Base-by-base conservation (phyloP, 2,113 vertebrate genomes). In the Trogon surrucura region DNA sequence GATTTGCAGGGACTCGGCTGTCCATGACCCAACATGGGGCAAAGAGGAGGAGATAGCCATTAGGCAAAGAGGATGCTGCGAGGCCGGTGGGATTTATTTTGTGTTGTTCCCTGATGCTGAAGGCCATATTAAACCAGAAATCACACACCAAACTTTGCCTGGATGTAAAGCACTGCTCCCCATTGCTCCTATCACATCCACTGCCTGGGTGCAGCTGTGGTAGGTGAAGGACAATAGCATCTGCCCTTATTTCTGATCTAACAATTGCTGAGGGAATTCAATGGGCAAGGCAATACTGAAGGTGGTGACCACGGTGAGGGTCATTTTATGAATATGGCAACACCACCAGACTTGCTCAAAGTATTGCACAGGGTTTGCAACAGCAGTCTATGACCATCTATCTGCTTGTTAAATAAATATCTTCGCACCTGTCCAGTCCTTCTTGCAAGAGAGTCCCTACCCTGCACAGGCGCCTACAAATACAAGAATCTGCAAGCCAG, bases 141-240 rank as follows among this genome's bases (percentile, higher is more conserved):
- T 30, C 51, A 8, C 53, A 15, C 61, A 7, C 51, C 23, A n/a
- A 41, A 32, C 10, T 36, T 6, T 5, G 1, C 58, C 21, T 56
- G 64, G 41, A 27, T 6, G 2, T 58, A 34, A 70, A 84, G 47
- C 56, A 36, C 20, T 58, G 50, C 20, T 19, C 18, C 25, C 14
- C 32, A 1, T 22, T 38, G 48, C 12, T 80, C 15, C n/a, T 3
- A 12, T 20, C 11, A 6, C 15, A 71, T 13, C n/a, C 3, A 1
- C 26, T 69, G 62, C 29, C 67, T 0, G 0, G 18, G 9, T 58
- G 20, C 71, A 41, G 56, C 5, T 38, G 57, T 10, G 3, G 21
- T 21, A 65, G 11, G 21, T 57, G 51, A 80, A 89, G 22, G 18
- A 20, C 36, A 34, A 38, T 47, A 67, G 25, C 54, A 11, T 48